Percentiles rank a stretch among this genome's conserved stretches.
Evolutionary conservation across 2,888 invertebrate genomes (phyloP).

Genomic region (Drosophila yooni): DNA sequence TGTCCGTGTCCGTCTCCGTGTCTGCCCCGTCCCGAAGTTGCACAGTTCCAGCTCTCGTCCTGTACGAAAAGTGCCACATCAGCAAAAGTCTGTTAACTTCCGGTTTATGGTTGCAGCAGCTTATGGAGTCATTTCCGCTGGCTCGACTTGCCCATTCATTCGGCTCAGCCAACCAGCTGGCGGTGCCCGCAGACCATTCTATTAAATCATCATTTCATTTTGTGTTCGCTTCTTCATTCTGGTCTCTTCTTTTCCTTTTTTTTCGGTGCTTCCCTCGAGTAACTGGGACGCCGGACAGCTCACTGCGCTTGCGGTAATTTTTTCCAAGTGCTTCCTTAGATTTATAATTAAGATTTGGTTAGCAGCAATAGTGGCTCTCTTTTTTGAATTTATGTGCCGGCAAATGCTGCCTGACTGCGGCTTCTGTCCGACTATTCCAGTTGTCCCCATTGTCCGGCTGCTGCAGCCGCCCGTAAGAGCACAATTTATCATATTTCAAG

Average conservation of each 20-base stretch:
- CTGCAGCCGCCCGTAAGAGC: constrained; percentile 51
- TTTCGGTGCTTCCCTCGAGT: constrained; percentile 18
- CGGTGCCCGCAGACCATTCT: constrained; percentile 79
- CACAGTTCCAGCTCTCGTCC: constrained; percentile 8
- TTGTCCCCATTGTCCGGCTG: constrained; percentile 19
- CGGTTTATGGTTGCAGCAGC: constrained; percentile 81
- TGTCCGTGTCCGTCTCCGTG: constrained; percentile 41
- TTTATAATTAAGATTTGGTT: constrained; percentile 84
- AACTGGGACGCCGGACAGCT: constrained; percentile 39
- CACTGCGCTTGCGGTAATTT: constrained; percentile 79
- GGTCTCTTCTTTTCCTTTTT: constrained; percentile 13
- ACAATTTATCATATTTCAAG: constrained; percentile 76
- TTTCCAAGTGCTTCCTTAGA: constrained; percentile 82
- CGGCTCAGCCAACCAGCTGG: constrained; percentile 71
- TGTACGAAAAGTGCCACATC: constrained; percentile 78
- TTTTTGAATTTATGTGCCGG: constrained; percentile 81
- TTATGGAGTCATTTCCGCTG: constrained; percentile 79
- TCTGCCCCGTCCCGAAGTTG: constrained; percentile 18
- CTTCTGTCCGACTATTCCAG: constrained; percentile 9
- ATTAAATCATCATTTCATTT: constrained; percentile 83
- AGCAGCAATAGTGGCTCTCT: constrained; percentile 77
- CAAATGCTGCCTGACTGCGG: constrained; percentile 49
- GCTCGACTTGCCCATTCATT: constrained; percentile 74
- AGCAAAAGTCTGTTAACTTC: constrained; percentile 84
- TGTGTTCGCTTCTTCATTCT: constrained; percentile 40